Evolutionary conservation across 2,113 vertebrate species (phyloP).

Genomic region (Mionectes macconnelli): DNA sequence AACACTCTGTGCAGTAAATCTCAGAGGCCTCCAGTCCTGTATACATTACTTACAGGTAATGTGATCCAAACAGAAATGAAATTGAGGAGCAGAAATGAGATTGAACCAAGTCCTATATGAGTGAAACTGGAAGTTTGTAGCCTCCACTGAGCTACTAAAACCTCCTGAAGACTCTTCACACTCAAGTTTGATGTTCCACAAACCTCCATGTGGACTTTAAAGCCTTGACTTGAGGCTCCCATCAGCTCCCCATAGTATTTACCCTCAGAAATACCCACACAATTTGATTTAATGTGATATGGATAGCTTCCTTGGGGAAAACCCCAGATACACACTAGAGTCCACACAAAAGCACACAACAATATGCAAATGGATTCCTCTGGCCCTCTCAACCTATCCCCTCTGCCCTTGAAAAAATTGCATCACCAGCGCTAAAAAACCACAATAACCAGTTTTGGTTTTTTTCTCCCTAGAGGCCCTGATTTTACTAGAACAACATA

Average conservation of each 20-base stretch:
- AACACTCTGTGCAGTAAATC: not conserved
- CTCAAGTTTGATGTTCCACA: not conserved
- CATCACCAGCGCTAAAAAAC: not conserved
- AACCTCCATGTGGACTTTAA: not conserved
- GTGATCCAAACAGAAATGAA: not conserved
- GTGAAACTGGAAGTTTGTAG: not conserved
- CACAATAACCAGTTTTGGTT: not conserved
- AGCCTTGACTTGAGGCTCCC: not conserved
- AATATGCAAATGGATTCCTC: not conserved
- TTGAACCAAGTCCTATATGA: accelerated
- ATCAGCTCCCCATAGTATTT: not conserved
- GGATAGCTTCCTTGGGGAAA: not conserved
- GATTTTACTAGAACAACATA: not conserved
- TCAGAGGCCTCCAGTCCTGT: not conserved
- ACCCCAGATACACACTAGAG: not conserved
- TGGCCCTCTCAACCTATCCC: not conserved
- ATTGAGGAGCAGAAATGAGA: not conserved
- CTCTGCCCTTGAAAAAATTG: not conserved
- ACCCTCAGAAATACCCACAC: not conserved
- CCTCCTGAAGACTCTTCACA: not conserved
- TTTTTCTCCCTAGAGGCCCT: not conserved
- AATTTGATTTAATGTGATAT: not conserved
- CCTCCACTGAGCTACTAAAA: not conserved
- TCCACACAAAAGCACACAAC: not conserved
- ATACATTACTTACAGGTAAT: not conserved